A percentile compares a stretch with the other conserved stretches of the same genome.
phyloP scores from a whole-genome alignment of 1,140 invertebrate genomes.

The Drosophila ficusphila region DNA sequence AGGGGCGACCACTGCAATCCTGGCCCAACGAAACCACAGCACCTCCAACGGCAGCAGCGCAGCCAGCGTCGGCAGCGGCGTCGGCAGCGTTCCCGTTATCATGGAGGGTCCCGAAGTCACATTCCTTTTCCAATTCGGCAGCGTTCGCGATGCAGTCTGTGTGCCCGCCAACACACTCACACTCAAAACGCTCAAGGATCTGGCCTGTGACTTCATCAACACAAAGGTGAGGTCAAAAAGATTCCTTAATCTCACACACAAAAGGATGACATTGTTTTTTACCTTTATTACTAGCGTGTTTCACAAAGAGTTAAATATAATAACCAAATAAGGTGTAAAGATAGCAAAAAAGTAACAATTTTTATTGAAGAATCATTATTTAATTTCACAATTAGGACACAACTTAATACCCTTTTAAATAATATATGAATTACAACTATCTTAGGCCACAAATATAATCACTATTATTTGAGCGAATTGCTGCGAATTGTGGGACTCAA shows the following conservation, averaged over 20 bases:
- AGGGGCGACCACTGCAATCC: constrained; percentile 43
- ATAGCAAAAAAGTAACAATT: no score
- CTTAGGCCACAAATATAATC: no score
- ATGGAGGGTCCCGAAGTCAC: constrained; percentile 92
- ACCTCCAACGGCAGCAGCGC: constrained; percentile 55
- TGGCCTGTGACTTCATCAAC: constrained; percentile 97
- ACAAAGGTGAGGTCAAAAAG: constrained; percentile 89
- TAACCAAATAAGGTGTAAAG: no score
- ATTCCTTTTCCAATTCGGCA: constrained; percentile 97
- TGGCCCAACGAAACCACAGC: constrained; percentile 66
- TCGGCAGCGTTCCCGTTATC: constrained; percentile 72
- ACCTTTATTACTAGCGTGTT: no score
- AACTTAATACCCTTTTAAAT: no score
- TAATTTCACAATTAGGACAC: no score
- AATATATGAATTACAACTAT: no score
- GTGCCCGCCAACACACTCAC: constrained; percentile 92
- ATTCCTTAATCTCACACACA: background rate
- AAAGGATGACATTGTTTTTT: no score
- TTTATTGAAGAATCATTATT: no score
- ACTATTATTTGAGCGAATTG: background rate
- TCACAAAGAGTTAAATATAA: no score
- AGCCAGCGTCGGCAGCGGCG: constrained; percentile 30
- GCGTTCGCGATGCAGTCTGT: constrained; percentile 94
- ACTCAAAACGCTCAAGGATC: constrained; percentile 95
- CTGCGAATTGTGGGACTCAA: background rate